phyloP scores from a whole-genome alignment of 2,113 vertebrate species.

The Solenodon paradoxus region DNA sequence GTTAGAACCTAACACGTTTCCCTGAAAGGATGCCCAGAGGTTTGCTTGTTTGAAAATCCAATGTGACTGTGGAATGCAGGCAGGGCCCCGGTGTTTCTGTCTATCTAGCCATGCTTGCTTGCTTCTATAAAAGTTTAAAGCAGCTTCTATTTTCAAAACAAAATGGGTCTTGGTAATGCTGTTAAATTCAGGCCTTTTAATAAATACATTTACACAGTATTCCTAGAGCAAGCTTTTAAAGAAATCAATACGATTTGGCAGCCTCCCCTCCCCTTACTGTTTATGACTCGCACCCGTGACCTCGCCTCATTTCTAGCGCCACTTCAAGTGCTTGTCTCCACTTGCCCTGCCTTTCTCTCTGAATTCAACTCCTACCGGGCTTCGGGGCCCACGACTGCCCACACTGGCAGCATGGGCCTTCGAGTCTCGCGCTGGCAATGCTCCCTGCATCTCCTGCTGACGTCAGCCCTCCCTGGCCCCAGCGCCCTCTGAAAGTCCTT shows the following conservation, averaged over 20 bases:
- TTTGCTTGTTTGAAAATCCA: neutral
- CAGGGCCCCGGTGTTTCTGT: neutral
- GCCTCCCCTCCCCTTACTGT: neutral
- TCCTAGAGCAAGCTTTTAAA: neutral
- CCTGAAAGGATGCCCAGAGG: neutral
- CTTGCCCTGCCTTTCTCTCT: neutral
- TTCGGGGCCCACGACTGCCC: neutral
- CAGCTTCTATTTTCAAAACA: neutral
- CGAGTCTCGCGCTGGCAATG: neutral
- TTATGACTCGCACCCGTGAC: neutral
- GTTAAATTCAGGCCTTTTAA: neutral
- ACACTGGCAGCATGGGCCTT: neutral
- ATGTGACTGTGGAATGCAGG: neutral
- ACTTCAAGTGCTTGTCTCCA: neutral
- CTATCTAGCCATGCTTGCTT: neutral
- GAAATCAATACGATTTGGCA: neutral
- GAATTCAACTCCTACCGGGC: neutral
- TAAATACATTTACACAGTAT: neutral
- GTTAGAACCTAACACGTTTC: neutral
- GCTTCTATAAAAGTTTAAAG: neutral
- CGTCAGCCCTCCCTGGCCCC: neutral
- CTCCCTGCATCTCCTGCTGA: neutral
- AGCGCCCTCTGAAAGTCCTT: too few species aligned
- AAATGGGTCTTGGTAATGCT: neutral
- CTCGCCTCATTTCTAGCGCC: neutral